phyloP scores from a whole-genome alignment of 2,113 vertebrate genomes.

The Theristicus caerulescens region DNA sequence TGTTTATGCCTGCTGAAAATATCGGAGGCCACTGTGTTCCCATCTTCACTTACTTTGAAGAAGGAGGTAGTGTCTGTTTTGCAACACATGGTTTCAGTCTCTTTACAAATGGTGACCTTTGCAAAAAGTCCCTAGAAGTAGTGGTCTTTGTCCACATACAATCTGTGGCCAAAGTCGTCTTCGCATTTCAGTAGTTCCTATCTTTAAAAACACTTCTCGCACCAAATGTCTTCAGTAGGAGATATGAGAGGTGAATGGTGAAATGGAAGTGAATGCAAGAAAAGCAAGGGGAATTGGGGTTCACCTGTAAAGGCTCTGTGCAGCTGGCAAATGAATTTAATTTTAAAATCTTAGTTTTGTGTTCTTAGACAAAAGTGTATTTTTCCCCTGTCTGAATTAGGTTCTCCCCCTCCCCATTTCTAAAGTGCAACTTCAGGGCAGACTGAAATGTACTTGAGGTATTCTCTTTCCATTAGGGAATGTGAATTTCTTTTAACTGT shows the following conservation, averaged over 20 bases:
- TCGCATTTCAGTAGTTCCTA: not conserved
- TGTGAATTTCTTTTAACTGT: not conserved
- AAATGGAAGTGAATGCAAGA: not conserved
- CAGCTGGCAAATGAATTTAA: not conserved
- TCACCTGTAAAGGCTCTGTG: not conserved
- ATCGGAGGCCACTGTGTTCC: not conserved
- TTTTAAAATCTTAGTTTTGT: not conserved
- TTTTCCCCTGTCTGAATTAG: not conserved
- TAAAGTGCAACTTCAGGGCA: not conserved
- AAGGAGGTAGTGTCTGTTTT: not conserved
- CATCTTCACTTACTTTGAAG: not conserved
- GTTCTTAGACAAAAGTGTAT: not conserved
- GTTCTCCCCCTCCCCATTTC: not conserved
- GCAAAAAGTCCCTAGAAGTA: not conserved
- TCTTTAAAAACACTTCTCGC: not conserved
- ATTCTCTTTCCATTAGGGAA: not conserved
- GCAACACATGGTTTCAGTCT: accelerated
- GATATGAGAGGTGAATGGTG: not conserved
- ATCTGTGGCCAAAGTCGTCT: not conserved
- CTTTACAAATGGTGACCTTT: not conserved
- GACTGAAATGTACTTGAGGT: not conserved
- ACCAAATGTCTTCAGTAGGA: not conserved
- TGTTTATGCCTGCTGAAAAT: not conserved
- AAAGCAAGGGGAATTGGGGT: not conserved
- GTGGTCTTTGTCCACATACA: not conserved